These are phyloP conservation scores for Coryphaenoides rupestris DNA, from an alignment of 2,113 vertebrate species.

Conservation along the genomic window DNA sequence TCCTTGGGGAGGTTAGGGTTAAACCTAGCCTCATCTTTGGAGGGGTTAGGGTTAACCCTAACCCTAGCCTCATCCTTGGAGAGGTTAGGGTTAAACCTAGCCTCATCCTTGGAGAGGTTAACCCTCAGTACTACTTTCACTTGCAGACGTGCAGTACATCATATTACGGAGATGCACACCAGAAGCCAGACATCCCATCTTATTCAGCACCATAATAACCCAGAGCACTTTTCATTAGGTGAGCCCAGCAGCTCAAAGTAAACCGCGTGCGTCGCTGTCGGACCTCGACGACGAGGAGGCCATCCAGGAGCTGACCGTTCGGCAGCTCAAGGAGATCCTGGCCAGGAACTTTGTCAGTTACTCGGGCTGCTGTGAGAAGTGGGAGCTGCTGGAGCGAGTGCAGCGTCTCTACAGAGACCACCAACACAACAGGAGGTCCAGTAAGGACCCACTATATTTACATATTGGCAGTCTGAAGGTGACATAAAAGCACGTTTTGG, in stretches of 20 bases:
- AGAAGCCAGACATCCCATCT: too few species aligned
- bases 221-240: constrained; percentile 57
- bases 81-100: too few species aligned
- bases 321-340: constrained; percentile 96
- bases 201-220: too few species aligned
- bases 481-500: too few species aligned
- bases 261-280: constrained; percentile 85
- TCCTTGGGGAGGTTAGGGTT: too few species aligned
- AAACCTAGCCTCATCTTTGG: too few species aligned
- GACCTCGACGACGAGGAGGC: constrained; percentile 88
- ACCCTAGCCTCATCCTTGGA: too few species aligned
- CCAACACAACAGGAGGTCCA: constrained; percentile 87
- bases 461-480: too few species aligned
- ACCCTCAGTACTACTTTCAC: too few species aligned
- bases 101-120: too few species aligned
- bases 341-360: constrained; percentile 96
- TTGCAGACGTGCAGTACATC: too few species aligned
- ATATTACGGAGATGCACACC: constrained; percentile 64
- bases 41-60: too few species aligned
- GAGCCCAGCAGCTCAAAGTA: constrained; percentile 80
- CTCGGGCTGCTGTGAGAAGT: constrained; percentile 98
- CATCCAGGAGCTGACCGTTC: constrained; percentile 87
- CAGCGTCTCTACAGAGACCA: constrained; percentile 90
- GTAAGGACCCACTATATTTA: constrained; percentile 69
- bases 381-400: constrained; percentile 96